These are phyloP conservation scores for Taenaris catops DNA, from an alignment of 2,888 invertebrate species.

Conservation along the genomic window DNA sequence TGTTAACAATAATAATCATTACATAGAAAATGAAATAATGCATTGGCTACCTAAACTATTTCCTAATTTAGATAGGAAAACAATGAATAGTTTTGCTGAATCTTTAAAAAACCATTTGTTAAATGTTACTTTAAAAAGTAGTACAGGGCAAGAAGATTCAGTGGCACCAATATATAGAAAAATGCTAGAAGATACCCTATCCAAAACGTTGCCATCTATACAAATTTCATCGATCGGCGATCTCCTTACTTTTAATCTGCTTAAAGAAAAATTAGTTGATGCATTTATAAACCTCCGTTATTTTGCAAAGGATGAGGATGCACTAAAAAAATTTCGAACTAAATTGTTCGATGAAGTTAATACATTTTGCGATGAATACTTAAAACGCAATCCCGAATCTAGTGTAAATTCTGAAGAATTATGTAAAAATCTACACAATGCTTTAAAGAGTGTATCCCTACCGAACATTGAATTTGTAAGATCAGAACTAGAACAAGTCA, in stretches of 20 bases:
- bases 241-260: conserved; percentile 36
- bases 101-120: conserved; percentile 14
- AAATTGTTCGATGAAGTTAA: conserved; percentile 39
- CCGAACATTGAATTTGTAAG: conserved; percentile 39
- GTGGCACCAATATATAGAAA: conserved; percentile 33
- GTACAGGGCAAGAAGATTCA: conserved; percentile 1
- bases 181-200: conserved; percentile 38
- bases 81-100: conserved; percentile 11
- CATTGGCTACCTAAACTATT: conserved; percentile 16
- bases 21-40: conserved; percentile 11
- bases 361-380: conserved; percentile 43
- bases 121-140: background rate
- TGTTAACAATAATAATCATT: conserved; percentile 1
- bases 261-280: conserved; percentile 49
- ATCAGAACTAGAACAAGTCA: conserved; percentile 38
- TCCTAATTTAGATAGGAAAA: conserved; percentile 1
- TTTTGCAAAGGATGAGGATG: conserved; percentile 28
- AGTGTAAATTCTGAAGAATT: conserved; percentile 34
- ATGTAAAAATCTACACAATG: conserved; percentile 36
- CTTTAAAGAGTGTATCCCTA: conserved; percentile 36
- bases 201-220: conserved; percentile 36
- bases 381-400: conserved; percentile 32
- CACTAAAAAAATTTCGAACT: conserved; percentile 30
- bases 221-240: conserved; percentile 31
- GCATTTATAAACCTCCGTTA: conserved; percentile 48